Conservation (phyloP, 2,888 invertebrate genomes). For the Melinaea menophilus region DNA sequence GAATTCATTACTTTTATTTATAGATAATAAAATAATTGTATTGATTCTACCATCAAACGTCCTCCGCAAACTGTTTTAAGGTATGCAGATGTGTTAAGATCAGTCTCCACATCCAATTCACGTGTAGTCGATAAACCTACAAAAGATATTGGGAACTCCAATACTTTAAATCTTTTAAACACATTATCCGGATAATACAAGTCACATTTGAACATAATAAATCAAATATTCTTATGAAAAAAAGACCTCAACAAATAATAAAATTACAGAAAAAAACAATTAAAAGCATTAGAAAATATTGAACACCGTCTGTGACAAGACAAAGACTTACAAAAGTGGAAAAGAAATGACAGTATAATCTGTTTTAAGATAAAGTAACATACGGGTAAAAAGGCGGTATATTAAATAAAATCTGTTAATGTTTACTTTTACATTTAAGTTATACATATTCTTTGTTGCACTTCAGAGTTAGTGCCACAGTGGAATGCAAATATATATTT, state of each 20-base stretch:
- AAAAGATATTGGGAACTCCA: conserved; percentile 64
- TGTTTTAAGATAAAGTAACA: too few relatives aligned
- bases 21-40: conserved; percentile 8
- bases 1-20: neutral
- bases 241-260: conserved; percentile 2
- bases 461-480: too few relatives aligned
- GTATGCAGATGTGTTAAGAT: conserved; percentile 55
- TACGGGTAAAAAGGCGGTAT: too few relatives aligned
- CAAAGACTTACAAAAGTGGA: neutral
- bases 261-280: conserved; percentile 1
- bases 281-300: neutral
- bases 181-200: conserved; percentile 54
- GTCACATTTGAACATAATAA: conserved; percentile 42
- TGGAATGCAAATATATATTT: too few relatives aligned
- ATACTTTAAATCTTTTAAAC: conserved; percentile 56
- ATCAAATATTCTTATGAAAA: conserved; percentile 13
- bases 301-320: neutral
- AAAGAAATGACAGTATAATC: neutral
- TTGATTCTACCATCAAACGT: conserved; percentile 49
- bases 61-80: conserved; percentile 60
- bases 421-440: too few relatives aligned
- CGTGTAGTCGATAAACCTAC: conserved; percentile 55
- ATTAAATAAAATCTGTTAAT: too few relatives aligned
- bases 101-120: conserved; percentile 51
- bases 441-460: too few relatives aligned